Evolutionary conservation across 2,888 invertebrate genomes (phyloP).

Genomic region (Hydrotaea cyrtoneurina): DNA sequence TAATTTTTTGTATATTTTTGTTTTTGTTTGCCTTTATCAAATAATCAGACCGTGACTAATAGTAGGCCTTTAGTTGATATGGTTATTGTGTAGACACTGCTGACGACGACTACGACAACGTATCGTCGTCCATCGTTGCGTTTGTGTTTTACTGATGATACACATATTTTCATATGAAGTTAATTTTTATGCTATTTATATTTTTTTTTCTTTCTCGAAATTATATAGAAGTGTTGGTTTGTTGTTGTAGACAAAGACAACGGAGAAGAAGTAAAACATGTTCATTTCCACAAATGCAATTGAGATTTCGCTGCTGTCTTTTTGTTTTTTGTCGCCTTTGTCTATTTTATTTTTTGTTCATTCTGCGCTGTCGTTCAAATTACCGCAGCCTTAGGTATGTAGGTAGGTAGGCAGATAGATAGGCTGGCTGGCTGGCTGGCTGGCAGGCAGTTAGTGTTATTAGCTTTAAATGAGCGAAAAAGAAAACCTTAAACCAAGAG

Average conservation of each 20-base stretch:
- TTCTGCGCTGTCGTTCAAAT: not conserved
- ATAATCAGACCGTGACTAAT: conserved; percentile 63
- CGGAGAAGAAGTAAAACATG: not conserved
- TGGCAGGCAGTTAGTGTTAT: not conserved
- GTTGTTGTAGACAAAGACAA: not conserved
- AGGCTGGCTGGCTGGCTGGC: no score
- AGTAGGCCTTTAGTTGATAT: conserved; percentile 36
- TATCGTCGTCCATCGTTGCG: no score
- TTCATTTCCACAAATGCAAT: conserved; percentile 17
- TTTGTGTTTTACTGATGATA: not conserved
- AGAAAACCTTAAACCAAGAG: conserved; percentile 1
- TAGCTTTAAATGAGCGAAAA: not conserved
- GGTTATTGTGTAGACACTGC: not conserved
- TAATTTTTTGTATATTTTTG: not conserved
- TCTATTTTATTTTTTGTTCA: not conserved
- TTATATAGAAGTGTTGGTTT: conserved; percentile 10
- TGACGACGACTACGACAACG: not conserved
- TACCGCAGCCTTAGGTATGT: not conserved
- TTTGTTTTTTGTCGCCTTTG: no score
- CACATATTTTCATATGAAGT: conserved; percentile 23
- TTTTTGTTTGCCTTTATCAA: conserved; percentile 5
- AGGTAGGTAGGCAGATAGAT: not conserved
- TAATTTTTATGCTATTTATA: conserved; percentile 35
- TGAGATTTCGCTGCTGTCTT: conserved; percentile 10
- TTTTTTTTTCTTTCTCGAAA: not conserved